Percentiles rank a stretch among this genome's conserved stretches.
These are phyloP conservation scores for Amniataba percoides DNA, from an alignment of 2,797 vertebrate species.

Conservation along the genomic window DNA sequence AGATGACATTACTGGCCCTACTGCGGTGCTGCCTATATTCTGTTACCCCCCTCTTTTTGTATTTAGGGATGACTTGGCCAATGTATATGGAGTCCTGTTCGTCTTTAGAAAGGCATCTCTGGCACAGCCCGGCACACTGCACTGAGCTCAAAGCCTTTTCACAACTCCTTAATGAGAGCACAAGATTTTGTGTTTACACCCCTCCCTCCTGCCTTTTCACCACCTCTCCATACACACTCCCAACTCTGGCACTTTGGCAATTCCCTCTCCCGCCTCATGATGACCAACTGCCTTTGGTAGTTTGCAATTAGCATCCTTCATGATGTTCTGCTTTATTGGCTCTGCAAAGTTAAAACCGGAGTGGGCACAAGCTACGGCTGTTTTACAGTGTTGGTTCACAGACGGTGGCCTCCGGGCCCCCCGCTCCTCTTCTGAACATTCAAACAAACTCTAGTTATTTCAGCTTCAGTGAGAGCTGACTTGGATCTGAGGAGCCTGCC, in stretches of 20 bases:
- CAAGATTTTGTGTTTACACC: slow-evolving; percentile 79
- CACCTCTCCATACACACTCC: slow-evolving; percentile 28
- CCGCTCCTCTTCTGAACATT: slow-evolving; percentile 52
- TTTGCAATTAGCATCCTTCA: slow-evolving; percentile 74
- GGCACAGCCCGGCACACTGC: slow-evolving; percentile 71
- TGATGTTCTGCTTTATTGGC: slow-evolving; percentile 61
- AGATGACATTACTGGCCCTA: slow-evolving; percentile 29
- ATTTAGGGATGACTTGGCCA: slow-evolving; percentile 33
- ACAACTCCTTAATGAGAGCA: slow-evolving; percentile 81
- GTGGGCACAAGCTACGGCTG: background rate
- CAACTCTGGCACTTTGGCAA: slow-evolving; percentile 39
- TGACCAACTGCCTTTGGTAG: slow-evolving; percentile 50
- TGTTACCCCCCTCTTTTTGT: slow-evolving; percentile 27
- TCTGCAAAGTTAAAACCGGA: slow-evolving; percentile 53
- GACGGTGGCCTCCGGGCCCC: slow-evolving; percentile 56
- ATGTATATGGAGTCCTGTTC: slow-evolving; percentile 37
- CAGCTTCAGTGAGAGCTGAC: slow-evolving; percentile 74
- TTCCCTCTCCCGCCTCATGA: slow-evolving; percentile 49
- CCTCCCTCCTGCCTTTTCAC: slow-evolving; percentile 3
- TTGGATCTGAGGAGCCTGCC: slow-evolving; percentile 73
- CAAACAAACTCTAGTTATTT: slow-evolving; percentile 80
- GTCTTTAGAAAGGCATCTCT: slow-evolving; percentile 67
- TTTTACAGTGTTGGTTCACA: slow-evolving; percentile 63
- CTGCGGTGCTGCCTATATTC: slow-evolving; percentile 8
- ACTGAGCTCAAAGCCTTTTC: slow-evolving; percentile 74